Percentiles rank a stretch among this genome's conserved stretches.
Evolutionary conservation across 2,888 invertebrate species (phyloP).

Genomic region (Willowsia nigromaculata): DNA sequence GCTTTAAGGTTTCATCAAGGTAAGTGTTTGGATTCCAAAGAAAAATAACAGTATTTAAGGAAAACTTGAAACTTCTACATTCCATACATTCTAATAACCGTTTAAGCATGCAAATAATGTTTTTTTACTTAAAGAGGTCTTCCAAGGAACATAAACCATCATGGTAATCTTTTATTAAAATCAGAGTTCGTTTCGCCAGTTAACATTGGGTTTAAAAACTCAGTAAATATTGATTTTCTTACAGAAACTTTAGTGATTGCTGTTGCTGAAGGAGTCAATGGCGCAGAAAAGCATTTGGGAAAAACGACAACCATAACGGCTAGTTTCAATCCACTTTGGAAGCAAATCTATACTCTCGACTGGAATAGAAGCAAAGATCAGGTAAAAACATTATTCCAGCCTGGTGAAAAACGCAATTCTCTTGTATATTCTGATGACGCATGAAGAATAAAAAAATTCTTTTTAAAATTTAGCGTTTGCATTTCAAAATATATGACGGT

Average conservation of each 20-base stretch:
- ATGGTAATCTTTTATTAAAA: constrained; percentile 49
- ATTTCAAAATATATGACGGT: constrained; percentile 56
- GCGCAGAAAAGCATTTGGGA: constrained; percentile 34
- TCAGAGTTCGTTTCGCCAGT: no score
- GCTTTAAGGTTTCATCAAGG: constrained; percentile 19
- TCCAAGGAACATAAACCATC: constrained; percentile 49
- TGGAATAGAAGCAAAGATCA: constrained; percentile 64
- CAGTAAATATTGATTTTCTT: neutral
- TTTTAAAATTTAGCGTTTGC: constrained; percentile 48
- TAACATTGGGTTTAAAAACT: neutral
- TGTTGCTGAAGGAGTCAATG: constrained; percentile 51
- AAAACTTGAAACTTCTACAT: no score
- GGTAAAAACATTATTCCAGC: neutral
- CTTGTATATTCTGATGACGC: neutral
- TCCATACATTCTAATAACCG: no score
- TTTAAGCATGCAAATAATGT: neutral
- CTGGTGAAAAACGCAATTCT: neutral
- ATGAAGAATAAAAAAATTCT: neutral
- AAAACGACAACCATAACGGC: constrained; percentile 13
- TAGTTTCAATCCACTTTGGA: constrained; percentile 48
- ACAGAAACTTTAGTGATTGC: constrained; percentile 42
- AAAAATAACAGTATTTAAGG: no score
- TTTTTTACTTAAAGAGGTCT: neutral
- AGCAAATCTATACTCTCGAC: constrained; percentile 30
- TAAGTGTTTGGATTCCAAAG: no score